phyloP scores from a whole-genome alignment of 2,113 vertebrate species.

The Perccottus glenii region DNA sequence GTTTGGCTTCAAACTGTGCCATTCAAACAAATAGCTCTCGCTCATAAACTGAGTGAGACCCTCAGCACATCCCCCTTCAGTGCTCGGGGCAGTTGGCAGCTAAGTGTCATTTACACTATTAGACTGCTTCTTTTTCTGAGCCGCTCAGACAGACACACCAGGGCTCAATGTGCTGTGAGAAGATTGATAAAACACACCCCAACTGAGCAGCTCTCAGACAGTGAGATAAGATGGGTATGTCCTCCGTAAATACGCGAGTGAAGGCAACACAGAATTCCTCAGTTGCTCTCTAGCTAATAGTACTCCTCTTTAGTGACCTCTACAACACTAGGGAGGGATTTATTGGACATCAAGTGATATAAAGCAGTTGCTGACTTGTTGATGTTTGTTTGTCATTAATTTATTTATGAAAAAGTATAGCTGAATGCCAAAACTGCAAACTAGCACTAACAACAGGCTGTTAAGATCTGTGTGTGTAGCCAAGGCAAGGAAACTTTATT shows the following conservation, averaged over 20 bases:
- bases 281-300: neutral
- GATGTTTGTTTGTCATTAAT: too few relatives aligned
- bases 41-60: conserved; percentile 5
- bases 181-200: conserved; percentile 81
- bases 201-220: conserved; percentile 43
- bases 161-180: conserved; percentile 71
- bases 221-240: conserved; percentile 71
- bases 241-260: conserved; percentile 1
- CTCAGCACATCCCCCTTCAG: conserved; percentile 21
- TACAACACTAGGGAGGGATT: neutral
- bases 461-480: too few relatives aligned
- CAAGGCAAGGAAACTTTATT: too few relatives aligned
- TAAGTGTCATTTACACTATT: conserved; percentile 59
- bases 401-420: too few relatives aligned
- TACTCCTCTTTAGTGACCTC: neutral
- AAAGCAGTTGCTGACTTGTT: neutral
- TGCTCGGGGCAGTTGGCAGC: conserved; percentile 35
- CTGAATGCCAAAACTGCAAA: too few relatives aligned
- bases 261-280: conserved; percentile 27
- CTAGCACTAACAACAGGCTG: too few relatives aligned
- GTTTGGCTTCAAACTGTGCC: too few relatives aligned
- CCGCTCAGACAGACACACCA: conserved; percentile 27
- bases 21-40: too few relatives aligned
- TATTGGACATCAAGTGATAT: too few relatives aligned
- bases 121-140: conserved; percentile 33